A percentile compares a stretch with the other conserved stretches of the same genome.
Evolutionary conservation across 1,140 invertebrate genomes (phyloP).

Genomic region (Hypothenemus hampei): DNA sequence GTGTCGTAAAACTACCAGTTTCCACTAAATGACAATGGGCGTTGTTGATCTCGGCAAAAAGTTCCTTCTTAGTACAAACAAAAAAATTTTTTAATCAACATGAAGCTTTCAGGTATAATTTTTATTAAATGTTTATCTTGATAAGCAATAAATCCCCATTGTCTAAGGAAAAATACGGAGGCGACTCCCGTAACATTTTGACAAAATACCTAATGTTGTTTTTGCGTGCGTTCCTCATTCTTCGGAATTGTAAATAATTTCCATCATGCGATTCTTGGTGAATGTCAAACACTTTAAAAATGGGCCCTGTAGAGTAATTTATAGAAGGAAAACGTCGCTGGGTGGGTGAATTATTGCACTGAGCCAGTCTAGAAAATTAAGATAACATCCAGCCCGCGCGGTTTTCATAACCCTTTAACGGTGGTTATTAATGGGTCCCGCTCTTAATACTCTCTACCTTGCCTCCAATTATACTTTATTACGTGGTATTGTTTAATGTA

Average conservation of each 20-base stretch:
- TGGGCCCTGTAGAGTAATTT: slow-evolving; percentile 18
- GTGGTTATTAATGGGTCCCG: slow-evolving; percentile 18
- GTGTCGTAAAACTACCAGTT: no score
- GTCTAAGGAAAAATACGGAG: slow-evolving; percentile 16
- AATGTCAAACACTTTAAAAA: slow-evolving; percentile 26
- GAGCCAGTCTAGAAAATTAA: slow-evolving; percentile 22
- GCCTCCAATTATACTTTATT: slow-evolving; percentile 3
- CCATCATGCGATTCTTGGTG: slow-evolving; percentile 25
- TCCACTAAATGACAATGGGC: no score
- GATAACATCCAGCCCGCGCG: slow-evolving; percentile 18
- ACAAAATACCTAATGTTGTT: slow-evolving; percentile 30
- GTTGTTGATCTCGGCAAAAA: no score
- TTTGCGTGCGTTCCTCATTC: slow-evolving; percentile 25
- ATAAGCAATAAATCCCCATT: slow-evolving; percentile 28
- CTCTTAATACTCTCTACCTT: slow-evolving; percentile 7
- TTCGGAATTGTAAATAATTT: slow-evolving; percentile 26
- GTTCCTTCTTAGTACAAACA: no score
- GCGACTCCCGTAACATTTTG: slow-evolving; percentile 14
- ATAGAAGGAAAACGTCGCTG: slow-evolving; percentile 14
- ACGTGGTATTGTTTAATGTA: no score
- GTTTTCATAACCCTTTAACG: slow-evolving; percentile 17
- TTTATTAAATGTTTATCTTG: no score
- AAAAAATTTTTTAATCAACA: no score
- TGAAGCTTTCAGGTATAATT: no score
- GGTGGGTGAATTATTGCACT: slow-evolving; percentile 13